Base-by-base conservation (phyloP, 2,797 vertebrate genomes). In the Danio jaintianensis region DNA sequence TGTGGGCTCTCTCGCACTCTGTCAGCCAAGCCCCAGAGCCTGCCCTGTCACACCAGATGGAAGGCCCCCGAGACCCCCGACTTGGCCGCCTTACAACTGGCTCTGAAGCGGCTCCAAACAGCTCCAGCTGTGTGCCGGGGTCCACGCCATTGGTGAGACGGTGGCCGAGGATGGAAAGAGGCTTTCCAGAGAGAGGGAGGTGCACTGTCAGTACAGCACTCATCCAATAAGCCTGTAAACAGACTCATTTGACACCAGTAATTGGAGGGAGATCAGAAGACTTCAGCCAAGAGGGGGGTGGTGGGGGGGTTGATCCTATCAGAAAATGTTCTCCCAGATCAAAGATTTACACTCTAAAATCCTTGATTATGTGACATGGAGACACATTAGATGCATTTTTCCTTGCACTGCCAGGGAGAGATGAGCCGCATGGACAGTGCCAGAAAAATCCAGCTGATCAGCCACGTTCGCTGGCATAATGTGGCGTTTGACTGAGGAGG, bases 161-260 rank as follows among this genome's bases (percentile, higher is more conserved):
- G 64, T 77, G 83, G 78, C 78, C 62, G 38, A 89, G 83, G 90
- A 87, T 84, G 85, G 86, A 87, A 86, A 79, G 84, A 90, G 86
- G 84, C 89, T 90, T 82, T 79, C 75, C 61, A 83, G 83, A 85
- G 88, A 63, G 75, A 78, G 67, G 92, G 92, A 87, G 92, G 92
- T 89, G 90, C 90, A 89, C 87, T 86, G 86, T 89, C 91, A 90
- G 91, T 90, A 89, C 91, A 90, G 90, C 91, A 91, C 91, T 93
- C 91, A 93, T 94, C 91, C 93, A 94, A 94, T 95, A 93, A 94
- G 93, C 91, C 92, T 92, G 93, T 94, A 94, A 94, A 95, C 92
- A 94, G 91, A 93, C 91, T 94, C 90, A 93, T 95, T 94, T 95
- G 92, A 95, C 94, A 95, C 93, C 91, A 92, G 91, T 94, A 94